A percentile compares a stretch with the other conserved stretches of the same genome.
phyloP scores from a whole-genome alignment of 2,113 vertebrate species.

The Cololabis saira region DNA sequence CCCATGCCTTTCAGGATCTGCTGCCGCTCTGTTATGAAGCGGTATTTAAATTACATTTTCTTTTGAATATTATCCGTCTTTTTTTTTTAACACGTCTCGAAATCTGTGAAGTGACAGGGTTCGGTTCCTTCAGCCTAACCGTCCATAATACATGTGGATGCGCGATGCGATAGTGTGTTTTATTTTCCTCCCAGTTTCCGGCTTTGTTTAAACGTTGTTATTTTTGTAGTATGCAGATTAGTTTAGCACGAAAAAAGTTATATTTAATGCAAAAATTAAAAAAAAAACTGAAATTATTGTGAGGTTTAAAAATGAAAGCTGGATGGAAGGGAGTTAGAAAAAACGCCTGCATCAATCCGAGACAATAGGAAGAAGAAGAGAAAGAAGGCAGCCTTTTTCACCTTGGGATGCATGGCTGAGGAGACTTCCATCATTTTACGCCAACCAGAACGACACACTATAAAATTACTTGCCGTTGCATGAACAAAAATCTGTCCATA shows the following conservation, averaged over 20 bases:
- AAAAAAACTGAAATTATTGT: not conserved
- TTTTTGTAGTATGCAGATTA: not conserved
- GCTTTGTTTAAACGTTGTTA: conserved; percentile 8
- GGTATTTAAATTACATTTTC: conserved; percentile 23
- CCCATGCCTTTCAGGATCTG: conserved; percentile 45
- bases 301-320: conserved; percentile 37
- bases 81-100: not conserved
- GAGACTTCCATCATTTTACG: conserved; percentile 45
- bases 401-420: conserved; percentile 61
- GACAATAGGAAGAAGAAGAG: conserved; percentile 69
- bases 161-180: too few species aligned
- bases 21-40: conserved; percentile 50
- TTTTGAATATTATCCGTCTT: conserved; percentile 21
- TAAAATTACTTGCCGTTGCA: too few species aligned
- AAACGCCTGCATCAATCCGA: conserved; percentile 50
- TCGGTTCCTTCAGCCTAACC: too few species aligned
- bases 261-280: conserved; percentile 11
- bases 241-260: not conserved
- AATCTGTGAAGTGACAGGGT: too few species aligned
- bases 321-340: conserved; percentile 29
- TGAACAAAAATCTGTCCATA: not conserved
- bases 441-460: not conserved
- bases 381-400: conserved; percentile 63
- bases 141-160: too few species aligned
- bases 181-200: too few species aligned